These are phyloP conservation scores for Cavia porcellus DNA, from an alignment of 2,113 vertebrate species.

Conservation along the genomic window DNA sequence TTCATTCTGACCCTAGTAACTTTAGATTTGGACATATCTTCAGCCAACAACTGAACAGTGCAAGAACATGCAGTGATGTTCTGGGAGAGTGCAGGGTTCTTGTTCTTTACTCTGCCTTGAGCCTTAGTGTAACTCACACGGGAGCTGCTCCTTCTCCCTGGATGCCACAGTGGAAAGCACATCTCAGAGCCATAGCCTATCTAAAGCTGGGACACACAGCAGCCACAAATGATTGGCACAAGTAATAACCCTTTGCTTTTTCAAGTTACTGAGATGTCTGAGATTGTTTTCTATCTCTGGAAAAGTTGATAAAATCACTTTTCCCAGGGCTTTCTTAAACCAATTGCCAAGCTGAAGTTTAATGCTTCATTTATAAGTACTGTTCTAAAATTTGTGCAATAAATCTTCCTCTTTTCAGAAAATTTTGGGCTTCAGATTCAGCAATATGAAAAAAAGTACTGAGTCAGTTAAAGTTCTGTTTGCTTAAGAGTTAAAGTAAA, in stretches of 20 bases:
- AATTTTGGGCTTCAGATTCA: background rate
- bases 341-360: background rate
- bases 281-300: background rate
- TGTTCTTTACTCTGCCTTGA: background rate
- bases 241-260: background rate
- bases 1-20: background rate
- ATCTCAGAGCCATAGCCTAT: background rate
- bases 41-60: background rate
- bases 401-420: background rate
- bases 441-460: background rate
- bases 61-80: background rate
- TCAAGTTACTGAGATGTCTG: background rate
- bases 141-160: background rate
- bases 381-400: background rate
- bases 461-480: background rate
- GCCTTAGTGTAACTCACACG: background rate
- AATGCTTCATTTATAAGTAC: background rate
- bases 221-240: background rate
- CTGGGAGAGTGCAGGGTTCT: background rate
- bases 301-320: background rate
- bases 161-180: background rate
- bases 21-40: background rate
- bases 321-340: background rate
- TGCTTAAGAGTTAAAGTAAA: background rate
- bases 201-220: background rate